Evolutionary conservation across 2,888 invertebrate species (phyloP), one percentile per base, ranked within the genome.

Genomic region (Dynastes maya): DNA sequence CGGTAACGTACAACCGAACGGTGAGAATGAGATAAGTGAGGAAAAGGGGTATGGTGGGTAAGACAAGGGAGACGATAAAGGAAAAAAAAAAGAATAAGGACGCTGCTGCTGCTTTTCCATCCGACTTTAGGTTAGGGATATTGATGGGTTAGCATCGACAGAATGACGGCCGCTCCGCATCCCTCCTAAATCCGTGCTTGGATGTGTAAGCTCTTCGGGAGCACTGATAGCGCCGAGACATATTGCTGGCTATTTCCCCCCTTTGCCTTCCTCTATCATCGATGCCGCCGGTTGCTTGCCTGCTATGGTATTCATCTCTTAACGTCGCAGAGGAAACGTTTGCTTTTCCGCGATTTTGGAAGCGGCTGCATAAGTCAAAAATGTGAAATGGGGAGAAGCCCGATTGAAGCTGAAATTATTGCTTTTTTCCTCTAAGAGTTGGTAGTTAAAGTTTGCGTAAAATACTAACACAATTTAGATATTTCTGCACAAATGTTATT

Each of bases 151-250:
- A 61, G 58, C 79, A 76, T 76, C 53, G 79, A 27, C 11, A 70
- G 76, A 79, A 70, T 76, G 79, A 79, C 79, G 75, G 76, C 70
- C 37, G 68, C 55, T 75, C 61, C 45, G 45, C 79, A 70, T 70
- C 79, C 68, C 74, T 58, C n/a, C 68, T 70, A 79, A 79, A 79
- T 79, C 79, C 79, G 74, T 49, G 74, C 72, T 76, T 76, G 78
- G 76, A 63, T 63, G 29, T 79, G 78, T 76, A 64, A 79, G 74
- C 77, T 77, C 76, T 74, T 77, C 29, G 45, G 51, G 64, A 61
- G 72, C 75, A 75, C 78, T 80, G 80, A 79, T 80, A 80, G 79
- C 80, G 78, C 51, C n/a, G 70, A 79, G 79, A 80, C 80, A 77
- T 79, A 80, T 80, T 80, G 80, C 80, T 75, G 74, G 77, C 77